Evolutionary conservation across 2,888 invertebrate species (phyloP).

Genomic region (Habrosyne pyritoides): DNA sequence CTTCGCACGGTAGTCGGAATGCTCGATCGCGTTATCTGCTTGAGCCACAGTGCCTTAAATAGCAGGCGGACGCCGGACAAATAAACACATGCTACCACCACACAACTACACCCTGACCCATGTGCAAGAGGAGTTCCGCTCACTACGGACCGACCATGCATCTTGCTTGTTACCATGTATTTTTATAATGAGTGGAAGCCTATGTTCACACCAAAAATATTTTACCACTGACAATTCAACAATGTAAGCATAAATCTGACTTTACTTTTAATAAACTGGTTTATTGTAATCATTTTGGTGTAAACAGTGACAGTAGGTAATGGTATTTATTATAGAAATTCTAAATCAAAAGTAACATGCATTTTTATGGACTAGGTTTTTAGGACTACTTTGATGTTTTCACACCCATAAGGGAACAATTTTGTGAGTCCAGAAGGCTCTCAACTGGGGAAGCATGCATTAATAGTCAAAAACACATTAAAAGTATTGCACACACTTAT

Average conservation of each 20-base stretch:
- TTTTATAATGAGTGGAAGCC: not conserved
- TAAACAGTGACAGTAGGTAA: not conserved
- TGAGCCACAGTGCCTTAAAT: conserved; percentile 87
- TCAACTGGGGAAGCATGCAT: too few relatives aligned
- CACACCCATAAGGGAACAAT: too few relatives aligned
- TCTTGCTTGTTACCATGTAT: not conserved
- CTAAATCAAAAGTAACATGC: not conserved
- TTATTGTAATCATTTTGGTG: not conserved
- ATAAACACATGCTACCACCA: conserved; percentile 59
- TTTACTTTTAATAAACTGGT: too few relatives aligned
- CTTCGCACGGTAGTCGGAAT: conserved; percentile 99
- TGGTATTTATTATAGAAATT: not conserved
- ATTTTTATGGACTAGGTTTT: too few relatives aligned
- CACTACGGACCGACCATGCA: not conserved
- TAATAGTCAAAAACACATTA: too few relatives aligned
- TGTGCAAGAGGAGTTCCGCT: not conserved
- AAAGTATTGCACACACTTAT: too few relatives aligned
- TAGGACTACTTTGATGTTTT: too few relatives aligned
- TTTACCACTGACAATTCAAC: too few relatives aligned
- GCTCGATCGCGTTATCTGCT: conserved; percentile 98
- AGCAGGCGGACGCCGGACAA: conserved; percentile 43
- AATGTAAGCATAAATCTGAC: too few relatives aligned
- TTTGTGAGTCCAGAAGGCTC: too few relatives aligned
- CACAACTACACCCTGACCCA: conserved; percentile 25
- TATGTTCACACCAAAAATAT: not conserved